A percentile compares a stretch with the other conserved stretches of the same genome.
Conservation (phyloP, 2,888 invertebrate species). For the Andrena chrysosceles region DNA sequence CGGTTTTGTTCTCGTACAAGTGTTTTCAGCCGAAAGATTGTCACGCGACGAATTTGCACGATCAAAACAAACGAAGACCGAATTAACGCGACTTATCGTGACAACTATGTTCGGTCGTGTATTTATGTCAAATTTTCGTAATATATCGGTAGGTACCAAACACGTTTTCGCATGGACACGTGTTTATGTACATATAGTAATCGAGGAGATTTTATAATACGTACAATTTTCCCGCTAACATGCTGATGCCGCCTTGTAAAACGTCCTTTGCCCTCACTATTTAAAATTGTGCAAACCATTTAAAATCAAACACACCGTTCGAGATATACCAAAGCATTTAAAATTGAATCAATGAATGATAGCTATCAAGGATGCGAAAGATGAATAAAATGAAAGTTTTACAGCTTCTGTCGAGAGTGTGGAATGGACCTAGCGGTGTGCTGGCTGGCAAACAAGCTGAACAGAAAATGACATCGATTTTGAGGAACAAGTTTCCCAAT, state of each 20-base stretch:
- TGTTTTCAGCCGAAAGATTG: conserved; percentile 20
- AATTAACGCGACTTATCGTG: conserved; percentile 8
- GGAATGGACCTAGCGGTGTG: conserved; percentile 80
- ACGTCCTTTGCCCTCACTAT: conserved; percentile 3
- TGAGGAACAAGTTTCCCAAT: conserved; percentile 86
- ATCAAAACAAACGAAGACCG: conserved; percentile 40
- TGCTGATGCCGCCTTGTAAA: conserved; percentile 1
- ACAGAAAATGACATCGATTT: conserved; percentile 84
- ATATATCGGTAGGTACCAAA: conserved; percentile 79
- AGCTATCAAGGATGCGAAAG: conserved; percentile 67
- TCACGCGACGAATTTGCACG: conserved; percentile 4
- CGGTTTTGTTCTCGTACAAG: not conserved
- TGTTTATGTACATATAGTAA: conserved; percentile 15
- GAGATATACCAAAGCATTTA: not conserved
- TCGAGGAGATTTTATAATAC: not conserved
- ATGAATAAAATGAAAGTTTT: conserved; percentile 81
- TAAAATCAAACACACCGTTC: not conserved
- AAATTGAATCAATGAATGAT: conserved; percentile 20
- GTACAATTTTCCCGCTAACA: conserved; percentile 14
- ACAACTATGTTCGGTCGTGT: conserved; percentile 77
- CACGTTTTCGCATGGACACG: conserved; percentile 29
- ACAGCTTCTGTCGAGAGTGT: conserved; percentile 83
- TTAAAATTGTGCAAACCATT: not conserved
- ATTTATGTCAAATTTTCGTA: conserved; percentile 76
- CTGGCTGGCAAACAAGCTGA: conserved; percentile 81